Percentiles rank a stretch among this genome's conserved stretches.
Evolutionary conservation across 2,113 vertebrate genomes (phyloP).

Genomic region (Craseonycteris thonglongyai): DNA sequence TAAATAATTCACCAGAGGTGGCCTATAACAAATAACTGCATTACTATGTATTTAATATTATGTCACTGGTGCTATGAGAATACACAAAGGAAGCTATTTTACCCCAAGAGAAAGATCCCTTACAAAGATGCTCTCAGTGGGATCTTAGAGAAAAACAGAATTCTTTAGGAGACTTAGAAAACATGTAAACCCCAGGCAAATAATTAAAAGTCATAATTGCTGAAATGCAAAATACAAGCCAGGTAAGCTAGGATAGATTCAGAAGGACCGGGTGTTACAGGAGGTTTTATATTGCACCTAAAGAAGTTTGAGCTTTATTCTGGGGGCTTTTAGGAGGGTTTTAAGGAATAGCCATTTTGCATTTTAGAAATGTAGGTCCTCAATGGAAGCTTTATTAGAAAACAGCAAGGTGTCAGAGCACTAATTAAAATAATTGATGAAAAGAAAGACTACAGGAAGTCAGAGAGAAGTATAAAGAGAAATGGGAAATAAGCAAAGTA

Average conservation of each 20-base stretch:
- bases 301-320: neutral
- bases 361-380: neutral
- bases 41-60: neutral
- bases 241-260: neutral
- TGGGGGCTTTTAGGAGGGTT: neutral
- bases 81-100: neutral
- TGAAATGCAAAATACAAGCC: neutral
- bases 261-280: no score
- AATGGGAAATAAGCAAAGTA: neutral
- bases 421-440: neutral
- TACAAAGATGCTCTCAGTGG: neutral
- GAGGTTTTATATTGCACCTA: neutral
- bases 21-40: neutral
- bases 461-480: neutral
- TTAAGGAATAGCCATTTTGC: neutral
- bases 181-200: neutral
- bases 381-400: neutral
- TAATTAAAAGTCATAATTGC: neutral
- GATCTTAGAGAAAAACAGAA: neutral
- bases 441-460: neutral
- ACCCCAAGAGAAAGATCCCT: neutral
- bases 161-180: neutral
- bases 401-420: neutral
- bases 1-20: neutral
- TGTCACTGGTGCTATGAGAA: neutral